phyloP scores from a whole-genome alignment of 2,888 invertebrate genomes.

The Paralinhomoeus sp. region DNA sequence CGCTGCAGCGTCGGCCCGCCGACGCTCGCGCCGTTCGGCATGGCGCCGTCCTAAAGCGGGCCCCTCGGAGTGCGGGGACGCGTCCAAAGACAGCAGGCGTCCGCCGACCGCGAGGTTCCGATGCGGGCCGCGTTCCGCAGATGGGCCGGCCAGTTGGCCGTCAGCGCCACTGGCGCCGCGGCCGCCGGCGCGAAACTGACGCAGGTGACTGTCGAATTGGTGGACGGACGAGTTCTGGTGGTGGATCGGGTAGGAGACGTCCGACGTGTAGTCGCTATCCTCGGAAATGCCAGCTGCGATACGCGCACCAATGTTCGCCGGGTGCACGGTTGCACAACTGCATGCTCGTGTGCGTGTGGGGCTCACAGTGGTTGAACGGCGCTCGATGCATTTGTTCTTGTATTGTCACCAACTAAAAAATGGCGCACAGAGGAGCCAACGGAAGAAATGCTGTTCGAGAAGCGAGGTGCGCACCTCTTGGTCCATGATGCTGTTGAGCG shows the following conservation, averaged over 20 bases:
- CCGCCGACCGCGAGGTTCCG: too few relatives aligned
- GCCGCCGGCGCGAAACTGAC: conserved; percentile 10
- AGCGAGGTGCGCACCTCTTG: conserved; percentile 38
- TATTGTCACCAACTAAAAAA: conserved; percentile 20
- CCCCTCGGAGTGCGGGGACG: too few relatives aligned
- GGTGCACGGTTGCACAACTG: too few relatives aligned
- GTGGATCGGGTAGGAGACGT: conserved; percentile 45
- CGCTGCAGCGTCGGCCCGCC: too few relatives aligned
- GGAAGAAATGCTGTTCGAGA: conserved; percentile 1
- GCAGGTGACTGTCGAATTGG: conserved; percentile 35
- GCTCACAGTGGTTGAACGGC: conserved; percentile 9
- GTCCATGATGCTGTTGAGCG: conserved; percentile 68
- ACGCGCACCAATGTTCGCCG: too few relatives aligned
- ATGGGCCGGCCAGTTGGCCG: conserved; percentile 29
- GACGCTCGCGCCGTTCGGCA: too few relatives aligned
- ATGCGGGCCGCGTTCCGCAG: too few relatives aligned
- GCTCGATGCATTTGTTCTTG: conserved; percentile 23
- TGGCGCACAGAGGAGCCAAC: too few relatives aligned
- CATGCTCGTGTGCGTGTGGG: too few relatives aligned
- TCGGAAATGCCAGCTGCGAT: conserved; percentile 67
- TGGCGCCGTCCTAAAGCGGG: too few relatives aligned
- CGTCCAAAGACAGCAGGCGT: too few relatives aligned
- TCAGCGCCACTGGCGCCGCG: conserved; percentile 44
- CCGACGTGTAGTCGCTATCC: conserved; percentile 87
- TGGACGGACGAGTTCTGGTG: conserved; percentile 43